Evolutionary conservation across 2,888 invertebrate genomes (phyloP), one percentile per base, ranked within the genome.

Genomic region (Drosophila dives): DNA sequence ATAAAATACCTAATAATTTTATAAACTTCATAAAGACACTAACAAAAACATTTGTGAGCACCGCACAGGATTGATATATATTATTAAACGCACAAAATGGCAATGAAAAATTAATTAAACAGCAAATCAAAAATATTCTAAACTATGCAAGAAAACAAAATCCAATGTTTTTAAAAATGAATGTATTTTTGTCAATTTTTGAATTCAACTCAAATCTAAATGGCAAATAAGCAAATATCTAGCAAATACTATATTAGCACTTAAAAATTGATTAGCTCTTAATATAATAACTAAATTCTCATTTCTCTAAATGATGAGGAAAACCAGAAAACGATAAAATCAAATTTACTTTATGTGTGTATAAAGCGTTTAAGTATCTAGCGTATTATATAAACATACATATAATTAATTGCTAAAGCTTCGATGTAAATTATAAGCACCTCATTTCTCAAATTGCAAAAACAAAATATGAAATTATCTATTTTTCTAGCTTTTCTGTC

Each of bases 171-270:
- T 55, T 34, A 33, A 50, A 26, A 49, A 49, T 69, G 50, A 66
- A 55, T 32, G 77, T 56, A 64, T 55, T 63, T 68, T 66, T 66
- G 89, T 85, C 85, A 85, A 85, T 85, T 85, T 88, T 86, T 71
- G 75, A 85, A 85, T 73, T 72, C 74, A 78, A 75, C 80, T 75
- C 67, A 78, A 77, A 67, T 69, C 38, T 61, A 66, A 71, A 73
- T 68, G 62, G 66, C 63, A 72, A 68, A 56, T 72, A 64, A 59
- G 49, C 55, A 42, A 50, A 53, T 66, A 58, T 49, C 42, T 67
- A 81, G 55, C 53, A 36, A 50, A 72, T 68, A 78, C 26, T 32
- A 66, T 34, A 68, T 63, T 66, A 77, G 77, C 75, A 79, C 60
- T 49, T 63, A 79, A 20, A 26, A 40, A 59, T 20, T 29, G 48